phyloP scores from a whole-genome alignment of 2,888 invertebrate species.

The Sarcophaga rosellei region DNA sequence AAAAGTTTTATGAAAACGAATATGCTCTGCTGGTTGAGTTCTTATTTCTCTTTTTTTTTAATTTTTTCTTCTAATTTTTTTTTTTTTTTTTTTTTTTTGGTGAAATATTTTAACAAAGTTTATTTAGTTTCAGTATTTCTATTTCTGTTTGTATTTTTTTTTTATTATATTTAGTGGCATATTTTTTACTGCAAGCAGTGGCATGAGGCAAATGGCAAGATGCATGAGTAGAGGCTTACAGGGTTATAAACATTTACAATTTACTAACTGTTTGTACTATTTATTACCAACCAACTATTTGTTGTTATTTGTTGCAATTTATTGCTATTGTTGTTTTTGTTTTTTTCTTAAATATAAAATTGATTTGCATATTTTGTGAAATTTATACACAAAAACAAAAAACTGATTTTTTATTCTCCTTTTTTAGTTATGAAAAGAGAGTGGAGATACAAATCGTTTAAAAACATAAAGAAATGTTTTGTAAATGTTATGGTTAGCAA shows the following conservation, averaged over 20 bases:
- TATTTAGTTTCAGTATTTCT: neutral
- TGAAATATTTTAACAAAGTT: neutral
- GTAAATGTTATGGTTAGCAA: too few species aligned
- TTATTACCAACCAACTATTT: neutral
- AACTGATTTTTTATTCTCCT: too few species aligned
- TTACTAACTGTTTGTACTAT: neutral
- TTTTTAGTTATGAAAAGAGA: too few species aligned
- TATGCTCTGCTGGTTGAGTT: neutral
- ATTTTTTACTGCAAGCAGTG: neutral
- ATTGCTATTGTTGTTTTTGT: too few species aligned
- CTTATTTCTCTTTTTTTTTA: neutral
- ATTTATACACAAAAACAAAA: neutral
- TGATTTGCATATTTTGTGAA: neutral
- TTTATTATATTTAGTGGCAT: neutral
- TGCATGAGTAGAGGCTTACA: neutral
- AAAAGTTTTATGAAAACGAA: constrained; percentile 25
- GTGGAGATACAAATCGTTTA: too few species aligned
- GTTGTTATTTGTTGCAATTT: neutral
- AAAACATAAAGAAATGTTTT: too few species aligned
- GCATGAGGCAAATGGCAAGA: neutral
- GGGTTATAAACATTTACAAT: neutral
- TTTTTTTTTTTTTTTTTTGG: neutral
- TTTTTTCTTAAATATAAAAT: neutral
- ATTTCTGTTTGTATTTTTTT: too few species aligned
- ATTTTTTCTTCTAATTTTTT: neutral